Evolutionary conservation across 1,140 invertebrate species (phyloP).

Genomic region (Sinonovacula constricta): DNA sequence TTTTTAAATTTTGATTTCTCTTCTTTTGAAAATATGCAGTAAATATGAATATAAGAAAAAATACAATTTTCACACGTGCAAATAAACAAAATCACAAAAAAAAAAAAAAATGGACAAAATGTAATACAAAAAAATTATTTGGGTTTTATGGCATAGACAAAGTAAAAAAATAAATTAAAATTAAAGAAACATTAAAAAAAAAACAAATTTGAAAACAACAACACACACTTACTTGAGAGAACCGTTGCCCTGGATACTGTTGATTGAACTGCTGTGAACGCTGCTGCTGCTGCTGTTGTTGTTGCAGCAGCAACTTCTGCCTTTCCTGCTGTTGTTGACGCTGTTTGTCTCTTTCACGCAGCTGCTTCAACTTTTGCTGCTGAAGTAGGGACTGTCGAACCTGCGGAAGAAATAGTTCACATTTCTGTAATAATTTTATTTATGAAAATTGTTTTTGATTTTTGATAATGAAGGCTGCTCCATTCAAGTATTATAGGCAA

Average conservation of each 20-base stretch:
- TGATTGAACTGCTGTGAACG: conserved; percentile 41
- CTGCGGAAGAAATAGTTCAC: conserved; percentile 18
- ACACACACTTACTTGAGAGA: conserved; percentile 42
- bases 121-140: no score
- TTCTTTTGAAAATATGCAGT: no score
- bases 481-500: no score
- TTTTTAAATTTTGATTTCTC: no score
- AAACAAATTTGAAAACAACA: background rate
- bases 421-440: no score
- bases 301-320: conserved; percentile 84
- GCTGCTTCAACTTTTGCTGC: conserved; percentile 66
- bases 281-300: conserved; percentile 74
- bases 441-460: no score
- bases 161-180: background rate
- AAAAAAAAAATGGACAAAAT: no score
- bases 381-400: conserved; percentile 68
- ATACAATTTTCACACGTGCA: no score
- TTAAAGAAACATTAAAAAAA: background rate
- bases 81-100: no score
- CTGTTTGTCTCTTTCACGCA: conserved; percentile 62
- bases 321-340: conserved; percentile 77
- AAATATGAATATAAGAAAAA: no score
- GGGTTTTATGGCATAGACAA: no score
- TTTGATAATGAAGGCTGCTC: no score
- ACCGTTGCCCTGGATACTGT: conserved; percentile 52